Base-by-base conservation (phyloP, 2,888 invertebrate species). In the Amphipoea oculea region DNA sequence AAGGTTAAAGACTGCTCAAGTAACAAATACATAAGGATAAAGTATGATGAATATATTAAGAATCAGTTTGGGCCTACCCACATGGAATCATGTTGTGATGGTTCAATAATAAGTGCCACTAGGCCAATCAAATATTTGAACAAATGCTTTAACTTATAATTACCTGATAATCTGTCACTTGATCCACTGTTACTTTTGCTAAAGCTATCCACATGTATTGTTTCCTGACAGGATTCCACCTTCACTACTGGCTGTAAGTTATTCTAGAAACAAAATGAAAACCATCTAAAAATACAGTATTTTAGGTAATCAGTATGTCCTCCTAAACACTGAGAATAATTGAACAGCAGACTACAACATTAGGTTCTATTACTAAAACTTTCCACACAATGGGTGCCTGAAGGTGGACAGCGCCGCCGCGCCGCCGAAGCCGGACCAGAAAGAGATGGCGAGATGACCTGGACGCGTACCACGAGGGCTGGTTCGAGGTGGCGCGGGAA, bases 91-190 rank as follows among this genome's bases (percentile, higher is more conserved):
- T 57, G 14, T 29, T 54, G 29, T 36, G 17, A 11, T 36, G 4
- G 23, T n/a, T 69, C 36, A 36, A 63, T 36, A 4, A 5, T 23
- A 45, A 29, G 3, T 11, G 48, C 6, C 48, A 48, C 20, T 17
- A 54, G 11, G 12, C 42, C 23, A 54, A n/a, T 42, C 4, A 75
- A 9, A 74, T 73, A 29, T 14, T 42, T 12, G 36, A 12, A 72
- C 20, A 42, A 51, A 11, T 75, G 11, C 9, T 36, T n/a, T 11
- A 11, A 68, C 57, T 70, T 17, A 17, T 17, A 70, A 40, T 69
- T 90, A 94, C 95, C 93, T 89, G 94, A 93, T 70, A 92, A 83
- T 78, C 89, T 89, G 45, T 93, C 92, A 81, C 86, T 89, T 20
- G 82, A 82, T 73, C 91, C 92, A 84, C 87, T 90, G 5, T 88